Conservation (phyloP, 2,888 invertebrate genomes). For the Merodon equestris region DNA sequence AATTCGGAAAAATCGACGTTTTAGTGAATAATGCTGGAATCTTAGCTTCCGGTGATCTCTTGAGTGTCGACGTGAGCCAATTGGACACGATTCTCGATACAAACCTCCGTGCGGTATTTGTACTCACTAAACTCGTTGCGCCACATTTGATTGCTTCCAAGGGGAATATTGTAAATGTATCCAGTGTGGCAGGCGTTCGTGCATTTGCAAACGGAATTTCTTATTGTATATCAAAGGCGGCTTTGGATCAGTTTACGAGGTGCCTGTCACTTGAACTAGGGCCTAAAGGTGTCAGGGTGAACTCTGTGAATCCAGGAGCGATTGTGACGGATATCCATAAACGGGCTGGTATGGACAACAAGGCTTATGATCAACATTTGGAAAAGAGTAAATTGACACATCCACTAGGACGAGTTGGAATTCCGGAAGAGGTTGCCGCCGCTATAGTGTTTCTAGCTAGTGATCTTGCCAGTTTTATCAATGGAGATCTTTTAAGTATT, state of each 20-base stretch:
- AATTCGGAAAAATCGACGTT: slow-evolving; percentile 84
- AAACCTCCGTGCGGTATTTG: slow-evolving; percentile 88
- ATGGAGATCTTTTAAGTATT: slow-evolving; percentile 85
- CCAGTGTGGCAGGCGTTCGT: slow-evolving; percentile 92
- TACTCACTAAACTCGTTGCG: slow-evolving; percentile 88
- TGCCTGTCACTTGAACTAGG: slow-evolving; percentile 92
- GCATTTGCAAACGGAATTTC: slow-evolving; percentile 92
- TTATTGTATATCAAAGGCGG: slow-evolving; percentile 95
- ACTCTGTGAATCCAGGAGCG: slow-evolving; percentile 95
- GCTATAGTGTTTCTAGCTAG: slow-evolving; percentile 94
- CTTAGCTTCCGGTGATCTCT: slow-evolving; percentile 87
- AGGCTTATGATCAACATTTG: slow-evolving; percentile 87
- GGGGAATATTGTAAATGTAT: slow-evolving; percentile 94
- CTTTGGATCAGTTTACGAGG: slow-evolving; percentile 95
- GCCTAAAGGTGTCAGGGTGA: slow-evolving; percentile 89
- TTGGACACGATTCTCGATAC: slow-evolving; percentile 91
- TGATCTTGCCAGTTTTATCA: slow-evolving; percentile 84
- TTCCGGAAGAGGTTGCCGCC: too few species aligned
- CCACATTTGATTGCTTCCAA: slow-evolving; percentile 88
- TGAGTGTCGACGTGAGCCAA: slow-evolving; percentile 88
- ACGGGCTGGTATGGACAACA: slow-evolving; percentile 86
- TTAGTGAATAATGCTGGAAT: slow-evolving; percentile 93
- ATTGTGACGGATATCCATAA: slow-evolving; percentile 91
- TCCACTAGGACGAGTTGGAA: too few species aligned
- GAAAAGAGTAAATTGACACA: slow-evolving; percentile 90